Percentiles rank a stretch among this genome's conserved stretches.
These are phyloP conservation scores for Chrysotoxum bicinctum DNA, from an alignment of 2,888 invertebrate species.

Conservation along the genomic window DNA sequence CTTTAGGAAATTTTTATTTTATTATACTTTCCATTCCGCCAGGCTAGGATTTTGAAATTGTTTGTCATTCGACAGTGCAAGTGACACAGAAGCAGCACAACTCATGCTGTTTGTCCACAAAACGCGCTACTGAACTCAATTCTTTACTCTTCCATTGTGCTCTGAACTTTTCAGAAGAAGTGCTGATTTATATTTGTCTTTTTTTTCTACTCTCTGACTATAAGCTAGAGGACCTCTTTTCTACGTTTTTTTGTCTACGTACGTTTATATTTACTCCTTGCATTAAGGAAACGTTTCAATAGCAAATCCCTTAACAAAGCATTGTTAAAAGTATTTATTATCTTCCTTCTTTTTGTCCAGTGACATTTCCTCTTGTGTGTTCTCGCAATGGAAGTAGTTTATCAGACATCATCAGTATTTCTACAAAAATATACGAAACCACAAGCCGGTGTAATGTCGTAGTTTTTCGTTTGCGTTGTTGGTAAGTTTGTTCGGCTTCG, in stretches of 20 bases:
- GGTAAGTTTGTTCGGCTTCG: constrained; percentile 16
- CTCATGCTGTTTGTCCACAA: constrained; percentile 47
- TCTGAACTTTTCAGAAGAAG: constrained; percentile 42
- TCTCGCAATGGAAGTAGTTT: constrained; percentile 29
- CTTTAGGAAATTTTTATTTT: constrained; percentile 28
- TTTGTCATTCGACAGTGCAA: constrained; percentile 51
- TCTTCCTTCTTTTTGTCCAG: constrained; percentile 46
- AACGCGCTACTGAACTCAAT: constrained; percentile 45
- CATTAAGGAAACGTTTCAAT: constrained; percentile 72
- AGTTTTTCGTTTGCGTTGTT: constrained; percentile 21
- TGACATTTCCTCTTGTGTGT: constrained; percentile 60
- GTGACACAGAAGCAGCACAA: constrained; percentile 44
- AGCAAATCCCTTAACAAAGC: constrained; percentile 68
- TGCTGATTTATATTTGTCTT: constrained; percentile 30
- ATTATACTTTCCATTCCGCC: constrained; percentile 20
- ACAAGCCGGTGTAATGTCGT: constrained; percentile 71
- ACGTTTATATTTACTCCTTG: constrained; percentile 63
- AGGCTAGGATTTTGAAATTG: constrained; percentile 23
- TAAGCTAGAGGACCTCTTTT: not conserved
- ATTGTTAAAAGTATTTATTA: constrained; percentile 66
- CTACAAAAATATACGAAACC: constrained; percentile 51
- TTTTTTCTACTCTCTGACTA: not conserved
- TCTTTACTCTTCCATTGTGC: constrained; percentile 42
- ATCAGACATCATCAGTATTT: constrained; percentile 22
- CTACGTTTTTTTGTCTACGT: not conserved